Conservation (phyloP, 2,888 invertebrate species). For the Pristionchus arcanus region DNA sequence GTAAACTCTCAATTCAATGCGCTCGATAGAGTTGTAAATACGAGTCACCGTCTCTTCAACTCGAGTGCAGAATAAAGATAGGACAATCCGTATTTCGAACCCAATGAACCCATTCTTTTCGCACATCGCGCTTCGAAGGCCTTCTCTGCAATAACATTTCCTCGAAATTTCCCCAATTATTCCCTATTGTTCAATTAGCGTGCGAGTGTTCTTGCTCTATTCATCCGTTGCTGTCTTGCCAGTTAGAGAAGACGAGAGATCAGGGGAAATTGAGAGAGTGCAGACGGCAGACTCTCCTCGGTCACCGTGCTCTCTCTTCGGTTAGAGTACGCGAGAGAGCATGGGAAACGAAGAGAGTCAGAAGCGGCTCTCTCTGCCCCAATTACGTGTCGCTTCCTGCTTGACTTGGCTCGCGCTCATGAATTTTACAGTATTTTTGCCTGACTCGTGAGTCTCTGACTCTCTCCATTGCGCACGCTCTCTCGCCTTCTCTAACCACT, state of each 20-base stretch:
- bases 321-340: neutral
- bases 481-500: neutral
- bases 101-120: neutral
- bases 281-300: neutral
- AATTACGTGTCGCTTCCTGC: constrained; percentile 24
- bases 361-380: neutral
- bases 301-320: neutral
- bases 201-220: neutral
- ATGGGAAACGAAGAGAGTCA: neutral
- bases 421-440: constrained; percentile 48
- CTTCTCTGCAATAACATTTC: neutral
- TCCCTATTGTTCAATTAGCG: neutral
- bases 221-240: neutral
- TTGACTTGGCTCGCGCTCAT: constrained; percentile 29
- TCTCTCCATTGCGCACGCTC: neutral
- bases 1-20: too few species aligned
- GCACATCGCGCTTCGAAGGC: neutral
- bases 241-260: neutral
- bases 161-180: neutral
- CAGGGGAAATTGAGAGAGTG: neutral
- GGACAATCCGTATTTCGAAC: too few species aligned
- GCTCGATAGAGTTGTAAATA: neutral
- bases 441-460: neutral
- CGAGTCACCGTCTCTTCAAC: neutral
- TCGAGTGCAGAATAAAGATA: neutral